Percentiles rank a stretch among this genome's conserved stretches.
Conservation (phyloP, 2,113 vertebrate species). For the Brachypteracias leptosomus region DNA sequence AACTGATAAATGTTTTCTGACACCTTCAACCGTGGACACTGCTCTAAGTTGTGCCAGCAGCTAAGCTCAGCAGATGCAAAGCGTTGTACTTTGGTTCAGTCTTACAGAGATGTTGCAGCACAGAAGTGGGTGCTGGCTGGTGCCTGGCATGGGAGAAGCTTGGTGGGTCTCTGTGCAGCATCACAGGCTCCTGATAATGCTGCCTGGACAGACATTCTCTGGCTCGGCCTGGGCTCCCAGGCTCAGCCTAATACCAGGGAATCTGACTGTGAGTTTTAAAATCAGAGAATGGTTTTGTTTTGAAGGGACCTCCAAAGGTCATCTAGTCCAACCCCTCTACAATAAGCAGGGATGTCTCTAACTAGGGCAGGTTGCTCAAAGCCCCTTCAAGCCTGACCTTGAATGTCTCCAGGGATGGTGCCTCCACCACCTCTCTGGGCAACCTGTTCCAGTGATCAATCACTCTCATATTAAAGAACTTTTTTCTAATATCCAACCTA, state of each 20-base stretch:
- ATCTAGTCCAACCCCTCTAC: no score
- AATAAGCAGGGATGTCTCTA: no score
- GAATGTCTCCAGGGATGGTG: no score
- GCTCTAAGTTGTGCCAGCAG: neutral
- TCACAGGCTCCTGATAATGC: neutral
- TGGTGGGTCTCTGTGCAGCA: neutral
- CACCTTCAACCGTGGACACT: neutral
- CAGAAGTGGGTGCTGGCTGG: neutral
- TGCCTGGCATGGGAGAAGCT: neutral
- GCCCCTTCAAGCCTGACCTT: no score
- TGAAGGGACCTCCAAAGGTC: no score
- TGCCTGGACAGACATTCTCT: neutral
- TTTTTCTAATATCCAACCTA: no score
- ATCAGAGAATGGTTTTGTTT: no score
- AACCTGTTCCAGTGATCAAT: no score
- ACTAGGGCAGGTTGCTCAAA: no score
- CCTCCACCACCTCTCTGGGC: no score
- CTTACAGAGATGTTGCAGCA: neutral
- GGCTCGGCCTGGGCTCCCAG: neutral
- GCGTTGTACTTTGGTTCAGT: neutral
- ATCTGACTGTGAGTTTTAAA: accelerated
- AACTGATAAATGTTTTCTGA: neutral
- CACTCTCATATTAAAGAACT: no score
- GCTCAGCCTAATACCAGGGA: neutral
- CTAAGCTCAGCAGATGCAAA: neutral